These are phyloP conservation scores for Leptopilina syphax DNA, from an alignment of 2,888 invertebrate species.

Conservation along the genomic window DNA sequence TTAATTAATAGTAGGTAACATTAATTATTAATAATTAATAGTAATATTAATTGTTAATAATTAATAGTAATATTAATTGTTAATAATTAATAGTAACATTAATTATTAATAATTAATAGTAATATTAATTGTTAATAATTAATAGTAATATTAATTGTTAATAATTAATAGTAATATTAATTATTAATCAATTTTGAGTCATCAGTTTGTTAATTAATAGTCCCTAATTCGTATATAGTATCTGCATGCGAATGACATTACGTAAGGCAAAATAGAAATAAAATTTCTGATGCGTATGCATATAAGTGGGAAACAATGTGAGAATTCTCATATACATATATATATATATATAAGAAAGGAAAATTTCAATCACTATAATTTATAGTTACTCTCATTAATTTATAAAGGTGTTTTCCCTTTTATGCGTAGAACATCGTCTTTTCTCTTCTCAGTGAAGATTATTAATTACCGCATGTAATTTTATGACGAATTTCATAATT, in stretches of 20 bases:
- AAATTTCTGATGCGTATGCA: background rate
- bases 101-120: no score
- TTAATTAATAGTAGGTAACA: no score
- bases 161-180: no score
- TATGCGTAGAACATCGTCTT: background rate
- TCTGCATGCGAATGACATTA: background rate
- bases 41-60: no score
- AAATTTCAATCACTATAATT: slow-evolving; percentile 13
- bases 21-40: no score
- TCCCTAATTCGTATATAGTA: background rate
- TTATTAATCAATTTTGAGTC: no score
- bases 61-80: no score
- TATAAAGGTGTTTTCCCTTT: slow-evolving; percentile 3
- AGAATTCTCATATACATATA: background rate
- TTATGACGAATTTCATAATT: background rate
- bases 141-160: no score
- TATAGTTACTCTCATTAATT: slow-evolving; percentile 22
- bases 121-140: no score
- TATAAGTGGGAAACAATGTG: slow-evolving; percentile 12
- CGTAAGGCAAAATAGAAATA: background rate
- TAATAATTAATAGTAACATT: no score
- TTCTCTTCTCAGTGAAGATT: background rate
- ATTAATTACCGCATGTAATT: background rate
- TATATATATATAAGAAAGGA: background rate
- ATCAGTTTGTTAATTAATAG: background rate